Conservation (phyloP, 2,888 invertebrate genomes). For the Harpagoxenus sublaevis region DNA sequence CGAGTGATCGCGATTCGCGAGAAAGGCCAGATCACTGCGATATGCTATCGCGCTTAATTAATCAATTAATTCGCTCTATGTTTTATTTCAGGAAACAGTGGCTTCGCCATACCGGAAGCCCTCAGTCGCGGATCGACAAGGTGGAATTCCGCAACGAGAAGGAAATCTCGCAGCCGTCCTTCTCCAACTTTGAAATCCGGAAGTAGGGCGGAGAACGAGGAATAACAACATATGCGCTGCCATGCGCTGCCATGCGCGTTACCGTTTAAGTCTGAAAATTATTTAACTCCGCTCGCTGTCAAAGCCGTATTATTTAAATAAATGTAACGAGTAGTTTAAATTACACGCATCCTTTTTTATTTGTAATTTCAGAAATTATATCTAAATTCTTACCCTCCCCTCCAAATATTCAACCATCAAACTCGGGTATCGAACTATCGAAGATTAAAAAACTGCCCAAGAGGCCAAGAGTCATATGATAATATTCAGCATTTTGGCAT, state of each 20-base stretch:
- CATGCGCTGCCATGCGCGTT: too few relatives aligned
- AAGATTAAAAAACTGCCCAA: too few relatives aligned
- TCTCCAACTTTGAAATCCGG: conserved; percentile 87
- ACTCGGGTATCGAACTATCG: too few relatives aligned
- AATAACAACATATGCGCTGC: too few relatives aligned
- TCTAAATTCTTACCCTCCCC: background rate
- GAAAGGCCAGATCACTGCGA: too few relatives aligned
- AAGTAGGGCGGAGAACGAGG: background rate
- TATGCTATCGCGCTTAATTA: background rate
- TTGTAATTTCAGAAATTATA: background rate
- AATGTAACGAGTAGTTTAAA: background rate
- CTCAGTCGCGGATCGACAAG: conserved; percentile 91
- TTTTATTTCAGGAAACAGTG: conserved; percentile 87
- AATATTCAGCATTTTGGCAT: too few relatives aligned
- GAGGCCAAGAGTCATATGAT: too few relatives aligned
- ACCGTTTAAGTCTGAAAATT: too few relatives aligned
- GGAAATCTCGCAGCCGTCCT: conserved; percentile 87
- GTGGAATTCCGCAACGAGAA: conserved; percentile 90
- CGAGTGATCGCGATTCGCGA: too few relatives aligned
- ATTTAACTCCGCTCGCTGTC: too few relatives aligned
- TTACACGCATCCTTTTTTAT: too few relatives aligned
- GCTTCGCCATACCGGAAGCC: conserved; percentile 91
- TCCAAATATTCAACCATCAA: too few relatives aligned
- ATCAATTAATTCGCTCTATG: background rate
- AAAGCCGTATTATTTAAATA: background rate